phyloP scores from a whole-genome alignment of 1,140 invertebrate genomes.

The Meloidogyne exigua region DNA sequence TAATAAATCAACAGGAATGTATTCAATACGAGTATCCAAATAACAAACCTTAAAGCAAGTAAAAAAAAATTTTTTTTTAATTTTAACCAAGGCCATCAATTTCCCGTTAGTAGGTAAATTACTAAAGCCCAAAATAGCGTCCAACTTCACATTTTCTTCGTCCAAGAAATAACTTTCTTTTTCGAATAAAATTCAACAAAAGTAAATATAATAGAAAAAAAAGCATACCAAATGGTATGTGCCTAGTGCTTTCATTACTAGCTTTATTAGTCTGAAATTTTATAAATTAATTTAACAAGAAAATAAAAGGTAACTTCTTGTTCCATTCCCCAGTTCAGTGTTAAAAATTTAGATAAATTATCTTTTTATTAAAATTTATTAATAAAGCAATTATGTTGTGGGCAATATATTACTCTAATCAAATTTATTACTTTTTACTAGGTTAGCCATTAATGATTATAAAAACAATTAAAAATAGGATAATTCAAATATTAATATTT shows the following conservation, averaged over 20 bases:
- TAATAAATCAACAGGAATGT: constrained; percentile 1
- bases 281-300: too few species aligned
- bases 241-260: not conserved
- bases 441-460: too few species aligned
- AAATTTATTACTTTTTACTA: too few species aligned
- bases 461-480: too few species aligned
- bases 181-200: not conserved
- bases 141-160: not conserved
- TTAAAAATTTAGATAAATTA: too few species aligned
- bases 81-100: constrained; percentile 2
- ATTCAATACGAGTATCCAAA: not conserved
- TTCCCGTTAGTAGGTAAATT: not conserved
- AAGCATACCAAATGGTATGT: not conserved
- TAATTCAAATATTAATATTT: too few species aligned
- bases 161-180: constrained; percentile 6
- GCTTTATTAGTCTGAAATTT: not conserved
- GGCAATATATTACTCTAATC: too few species aligned
- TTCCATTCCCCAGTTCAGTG: too few species aligned
- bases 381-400: too few species aligned
- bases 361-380: too few species aligned
- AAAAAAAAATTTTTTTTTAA: not conserved
- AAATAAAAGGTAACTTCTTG: too few species aligned
- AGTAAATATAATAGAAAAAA: not conserved
- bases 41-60: not conserved
- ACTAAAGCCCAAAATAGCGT: not conserved